A percentile compares a stretch with the other conserved stretches of the same genome.
Evolutionary conservation across 2,797 vertebrate genomes (phyloP).

Genomic region (Liparis tanakae): DNA sequence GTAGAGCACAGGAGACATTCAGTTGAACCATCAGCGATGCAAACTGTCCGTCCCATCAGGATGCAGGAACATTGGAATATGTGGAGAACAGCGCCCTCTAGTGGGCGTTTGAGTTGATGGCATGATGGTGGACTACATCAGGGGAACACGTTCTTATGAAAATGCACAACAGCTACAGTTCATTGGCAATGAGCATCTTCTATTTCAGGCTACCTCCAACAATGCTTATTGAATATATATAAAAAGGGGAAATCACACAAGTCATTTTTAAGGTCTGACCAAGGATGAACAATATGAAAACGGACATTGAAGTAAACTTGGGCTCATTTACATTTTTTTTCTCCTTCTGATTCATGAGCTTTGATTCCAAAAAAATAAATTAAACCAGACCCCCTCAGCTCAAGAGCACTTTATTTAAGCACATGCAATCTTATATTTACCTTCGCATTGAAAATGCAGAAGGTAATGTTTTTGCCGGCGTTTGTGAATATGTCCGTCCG

Average conservation of each 20-base stretch:
- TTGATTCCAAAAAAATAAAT: neutral
- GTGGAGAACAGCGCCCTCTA: constrained; percentile 63
- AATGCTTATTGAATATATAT: neutral
- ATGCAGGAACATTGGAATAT: neutral
- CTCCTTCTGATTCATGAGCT: too few relatives aligned
- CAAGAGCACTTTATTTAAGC: neutral
- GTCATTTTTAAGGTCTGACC: neutral
- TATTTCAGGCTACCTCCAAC: neutral
- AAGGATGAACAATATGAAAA: neutral
- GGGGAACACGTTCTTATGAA: neutral
- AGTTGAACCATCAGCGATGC: neutral
- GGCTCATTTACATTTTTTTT: neutral
- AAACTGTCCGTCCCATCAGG: neutral
- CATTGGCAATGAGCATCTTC: neutral
- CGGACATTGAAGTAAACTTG: neutral
- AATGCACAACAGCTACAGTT: neutral
- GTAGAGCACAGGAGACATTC: neutral
- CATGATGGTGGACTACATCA: neutral
- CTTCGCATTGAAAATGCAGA: too few relatives aligned
- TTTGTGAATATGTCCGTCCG: too few relatives aligned
- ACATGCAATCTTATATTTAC: neutral
- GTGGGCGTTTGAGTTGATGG: constrained; percentile 27
- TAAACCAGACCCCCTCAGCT: too few relatives aligned
- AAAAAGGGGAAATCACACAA: neutral
- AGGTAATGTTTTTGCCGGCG: too few relatives aligned